phyloP scores from a whole-genome alignment of 2,888 invertebrate genomes.

The Acleris sparsana region DNA sequence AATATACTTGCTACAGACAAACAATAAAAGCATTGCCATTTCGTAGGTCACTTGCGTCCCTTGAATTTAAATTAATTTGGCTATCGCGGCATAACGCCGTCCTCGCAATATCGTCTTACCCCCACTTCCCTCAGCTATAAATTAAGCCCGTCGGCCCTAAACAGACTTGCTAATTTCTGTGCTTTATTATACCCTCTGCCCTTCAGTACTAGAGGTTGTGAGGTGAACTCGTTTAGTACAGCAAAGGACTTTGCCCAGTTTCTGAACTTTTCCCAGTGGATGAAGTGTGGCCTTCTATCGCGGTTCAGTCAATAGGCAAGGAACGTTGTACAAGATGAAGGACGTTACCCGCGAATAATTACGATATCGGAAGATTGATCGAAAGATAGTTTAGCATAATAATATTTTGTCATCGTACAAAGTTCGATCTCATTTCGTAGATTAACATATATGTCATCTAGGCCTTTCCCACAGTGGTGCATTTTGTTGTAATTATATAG shows the following conservation, averaged over 20 bases:
- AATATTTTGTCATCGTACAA: too few relatives aligned
- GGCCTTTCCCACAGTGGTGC: too few relatives aligned
- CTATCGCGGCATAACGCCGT: constrained; percentile 33
- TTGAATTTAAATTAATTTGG: constrained; percentile 34
- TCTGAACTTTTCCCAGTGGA: too few relatives aligned
- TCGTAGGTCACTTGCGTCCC: constrained; percentile 18
- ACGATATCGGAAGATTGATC: too few relatives aligned
- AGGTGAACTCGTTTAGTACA: constrained; percentile 20
- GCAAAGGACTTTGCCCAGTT: not conserved
- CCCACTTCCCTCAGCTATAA: constrained; percentile 51
- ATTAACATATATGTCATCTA: too few relatives aligned
- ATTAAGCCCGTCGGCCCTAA: constrained; percentile 60
- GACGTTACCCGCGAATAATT: too few relatives aligned
- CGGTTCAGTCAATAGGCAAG: too few relatives aligned
- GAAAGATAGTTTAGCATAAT: too few relatives aligned
- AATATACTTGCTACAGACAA: constrained; percentile 7
- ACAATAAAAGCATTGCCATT: constrained; percentile 6
- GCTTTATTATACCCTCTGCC: constrained; percentile 47
- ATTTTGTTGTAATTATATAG: too few relatives aligned
- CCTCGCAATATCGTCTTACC: constrained; percentile 47
- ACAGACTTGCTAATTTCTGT: constrained; percentile 63
- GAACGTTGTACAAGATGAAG: too few relatives aligned
- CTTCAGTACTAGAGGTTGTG: constrained; percentile 38
- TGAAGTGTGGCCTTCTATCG: too few relatives aligned
- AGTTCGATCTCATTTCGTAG: too few relatives aligned